phyloP scores from a whole-genome alignment of 2,113 vertebrate genomes.

The Perccottus glenii region DNA sequence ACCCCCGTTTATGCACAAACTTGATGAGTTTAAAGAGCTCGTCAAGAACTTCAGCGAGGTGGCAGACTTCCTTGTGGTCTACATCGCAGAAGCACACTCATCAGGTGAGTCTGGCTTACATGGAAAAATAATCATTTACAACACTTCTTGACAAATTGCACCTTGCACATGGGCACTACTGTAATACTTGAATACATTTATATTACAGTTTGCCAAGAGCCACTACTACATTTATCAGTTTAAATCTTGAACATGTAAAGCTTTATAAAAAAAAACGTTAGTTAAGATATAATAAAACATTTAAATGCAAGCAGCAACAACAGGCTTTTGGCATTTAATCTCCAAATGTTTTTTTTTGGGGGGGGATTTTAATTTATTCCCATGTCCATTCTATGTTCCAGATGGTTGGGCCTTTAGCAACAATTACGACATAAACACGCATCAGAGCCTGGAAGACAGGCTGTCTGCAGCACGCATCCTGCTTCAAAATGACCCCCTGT shows the following conservation, averaged over 20 bases:
- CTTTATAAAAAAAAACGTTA: no score
- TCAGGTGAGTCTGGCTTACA: conserved; percentile 74
- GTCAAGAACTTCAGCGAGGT: conserved; percentile 83
- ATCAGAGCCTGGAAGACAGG: conserved; percentile 85
- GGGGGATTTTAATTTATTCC: not conserved
- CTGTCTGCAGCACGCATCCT: conserved; percentile 82
- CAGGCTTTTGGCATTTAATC: not conserved
- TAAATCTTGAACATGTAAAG: not conserved
- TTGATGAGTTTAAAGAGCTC: conserved; percentile 90
- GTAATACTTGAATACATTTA: no score
- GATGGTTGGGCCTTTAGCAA: conserved; percentile 93
- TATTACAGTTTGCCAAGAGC: no score
- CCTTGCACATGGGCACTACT: no score
- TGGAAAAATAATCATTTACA: no score
- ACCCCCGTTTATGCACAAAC: conserved; percentile 92
- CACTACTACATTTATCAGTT: no score
- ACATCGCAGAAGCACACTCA: conserved; percentile 91
- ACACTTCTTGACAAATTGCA: no score
- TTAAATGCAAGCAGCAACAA: not conserved
- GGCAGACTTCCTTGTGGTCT: conserved; percentile 91
- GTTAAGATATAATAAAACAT: no score
- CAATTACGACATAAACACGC: conserved; percentile 86
- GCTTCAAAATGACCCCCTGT: conserved; percentile 81
- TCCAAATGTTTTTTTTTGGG: no score
- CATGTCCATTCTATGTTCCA: conserved; percentile 45